Conservation (phyloP, 2,113 vertebrate genomes). For the Nestor notabilis region DNA sequence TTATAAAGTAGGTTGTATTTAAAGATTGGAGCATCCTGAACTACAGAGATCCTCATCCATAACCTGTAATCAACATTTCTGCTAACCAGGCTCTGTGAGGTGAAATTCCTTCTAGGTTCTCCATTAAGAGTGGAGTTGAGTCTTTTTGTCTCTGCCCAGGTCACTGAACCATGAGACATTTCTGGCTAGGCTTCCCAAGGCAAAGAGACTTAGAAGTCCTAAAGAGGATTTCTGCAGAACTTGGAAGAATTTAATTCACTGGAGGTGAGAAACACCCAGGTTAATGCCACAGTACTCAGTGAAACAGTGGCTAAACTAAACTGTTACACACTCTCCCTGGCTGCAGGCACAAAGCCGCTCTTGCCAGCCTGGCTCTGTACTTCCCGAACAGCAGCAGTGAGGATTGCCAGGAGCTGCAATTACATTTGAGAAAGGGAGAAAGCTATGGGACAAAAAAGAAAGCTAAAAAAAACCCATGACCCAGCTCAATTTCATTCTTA, state of each 20-base stretch:
- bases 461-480: not conserved
- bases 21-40: not conserved
- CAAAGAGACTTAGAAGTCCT: not conserved
- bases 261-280: not conserved
- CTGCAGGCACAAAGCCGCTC: not conserved
- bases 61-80: not conserved
- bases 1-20: not conserved
- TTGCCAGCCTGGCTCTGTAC: not conserved
- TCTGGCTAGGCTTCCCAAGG: not conserved
- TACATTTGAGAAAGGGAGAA: not conserved
- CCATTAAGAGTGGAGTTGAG: not conserved
- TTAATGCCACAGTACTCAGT: not conserved
- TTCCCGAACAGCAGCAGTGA: not conserved
- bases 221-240: not conserved
- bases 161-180: not conserved
- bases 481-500: not conserved
- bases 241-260: not conserved
- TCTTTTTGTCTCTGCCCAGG: not conserved
- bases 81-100: not conserved
- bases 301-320: not conserved
- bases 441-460: not conserved
- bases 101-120: not conserved
- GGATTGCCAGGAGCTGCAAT: not conserved
- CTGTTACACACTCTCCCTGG: rapidly evolving
- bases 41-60: not conserved